Conservation (phyloP, 2,113 vertebrate genomes). For the Neodon shergylaensis region DNA sequence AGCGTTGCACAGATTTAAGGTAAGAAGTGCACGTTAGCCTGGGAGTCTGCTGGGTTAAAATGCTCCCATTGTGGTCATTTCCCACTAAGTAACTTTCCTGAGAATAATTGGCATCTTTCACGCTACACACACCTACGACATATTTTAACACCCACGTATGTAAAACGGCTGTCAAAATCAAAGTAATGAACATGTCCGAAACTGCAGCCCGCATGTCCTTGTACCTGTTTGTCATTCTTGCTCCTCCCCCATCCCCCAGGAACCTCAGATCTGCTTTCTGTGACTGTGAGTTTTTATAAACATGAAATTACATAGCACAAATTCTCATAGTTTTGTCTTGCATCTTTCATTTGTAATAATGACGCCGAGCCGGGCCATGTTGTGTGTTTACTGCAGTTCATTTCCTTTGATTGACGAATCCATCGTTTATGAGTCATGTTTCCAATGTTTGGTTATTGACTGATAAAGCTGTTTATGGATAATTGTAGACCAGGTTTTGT, state of each 20-base stretch:
- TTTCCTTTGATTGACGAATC: neutral
- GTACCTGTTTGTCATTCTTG: neutral
- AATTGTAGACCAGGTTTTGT: neutral
- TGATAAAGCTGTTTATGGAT: neutral
- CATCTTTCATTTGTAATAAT: neutral
- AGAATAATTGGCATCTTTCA: neutral
- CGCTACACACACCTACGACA: neutral
- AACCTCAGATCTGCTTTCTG: neutral
- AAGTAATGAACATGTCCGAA: neutral
- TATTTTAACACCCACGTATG: neutral
- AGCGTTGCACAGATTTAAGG: conserved; percentile 19
- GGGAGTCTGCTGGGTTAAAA: conserved; percentile 9
- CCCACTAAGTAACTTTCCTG: neutral
- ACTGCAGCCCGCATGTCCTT: neutral
- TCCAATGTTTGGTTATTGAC: conserved; percentile 8
- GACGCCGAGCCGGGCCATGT: neutral
- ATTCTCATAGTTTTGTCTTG: neutral
- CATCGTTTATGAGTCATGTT: neutral
- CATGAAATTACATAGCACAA: neutral
- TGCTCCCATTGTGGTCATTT: neutral
- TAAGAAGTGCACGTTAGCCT: neutral
- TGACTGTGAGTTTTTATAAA: conserved; percentile 44
- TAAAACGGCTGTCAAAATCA: neutral
- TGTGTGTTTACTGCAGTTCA: neutral
- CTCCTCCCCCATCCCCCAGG: neutral